Evolutionary conservation across 2,113 vertebrate genomes (phyloP).

Genomic region (Octodon degus): DNA sequence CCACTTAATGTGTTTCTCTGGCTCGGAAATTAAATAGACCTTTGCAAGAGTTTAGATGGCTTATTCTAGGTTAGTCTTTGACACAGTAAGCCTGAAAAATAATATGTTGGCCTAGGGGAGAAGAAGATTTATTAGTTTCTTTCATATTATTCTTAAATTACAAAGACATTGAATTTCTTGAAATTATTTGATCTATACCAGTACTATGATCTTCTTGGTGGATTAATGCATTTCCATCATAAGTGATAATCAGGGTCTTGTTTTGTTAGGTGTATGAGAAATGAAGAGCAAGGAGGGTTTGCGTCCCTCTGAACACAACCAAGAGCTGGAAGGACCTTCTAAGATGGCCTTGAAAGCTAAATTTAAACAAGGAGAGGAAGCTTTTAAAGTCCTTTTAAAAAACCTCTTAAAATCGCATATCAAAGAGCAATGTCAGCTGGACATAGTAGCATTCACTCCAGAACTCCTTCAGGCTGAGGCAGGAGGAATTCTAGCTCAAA

Average conservation of each 20-base stretch:
- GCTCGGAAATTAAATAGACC: constrained; percentile 42
- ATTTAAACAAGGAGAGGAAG: too few relatives aligned
- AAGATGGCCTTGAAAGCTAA: not conserved
- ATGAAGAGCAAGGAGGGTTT: not conserved
- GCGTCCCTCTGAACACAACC: not conserved
- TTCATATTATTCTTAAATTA: constrained; percentile 41
- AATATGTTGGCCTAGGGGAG: not conserved
- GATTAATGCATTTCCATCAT: not conserved
- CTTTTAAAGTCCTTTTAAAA: not conserved
- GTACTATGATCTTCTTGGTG: not conserved
- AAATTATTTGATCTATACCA: not conserved
- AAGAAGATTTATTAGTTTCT: not conserved
- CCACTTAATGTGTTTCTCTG: not conserved
- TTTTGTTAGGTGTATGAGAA: not conserved
- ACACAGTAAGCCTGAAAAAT: not conserved
- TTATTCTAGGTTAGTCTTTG: constrained; percentile 1
- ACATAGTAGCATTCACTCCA: not conserved
- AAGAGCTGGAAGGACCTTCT: not conserved
- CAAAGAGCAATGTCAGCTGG: not conserved
- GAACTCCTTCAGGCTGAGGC: not conserved
- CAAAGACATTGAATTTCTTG: not conserved
- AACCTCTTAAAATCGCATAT: not conserved
- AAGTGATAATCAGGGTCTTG: not conserved
- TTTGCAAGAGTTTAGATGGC: not conserved
- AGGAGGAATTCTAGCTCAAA: not conserved